Evolutionary conservation across 92 coral and sea anemone species (phyloP).

Genomic region (Phymanthus crucifer): DNA sequence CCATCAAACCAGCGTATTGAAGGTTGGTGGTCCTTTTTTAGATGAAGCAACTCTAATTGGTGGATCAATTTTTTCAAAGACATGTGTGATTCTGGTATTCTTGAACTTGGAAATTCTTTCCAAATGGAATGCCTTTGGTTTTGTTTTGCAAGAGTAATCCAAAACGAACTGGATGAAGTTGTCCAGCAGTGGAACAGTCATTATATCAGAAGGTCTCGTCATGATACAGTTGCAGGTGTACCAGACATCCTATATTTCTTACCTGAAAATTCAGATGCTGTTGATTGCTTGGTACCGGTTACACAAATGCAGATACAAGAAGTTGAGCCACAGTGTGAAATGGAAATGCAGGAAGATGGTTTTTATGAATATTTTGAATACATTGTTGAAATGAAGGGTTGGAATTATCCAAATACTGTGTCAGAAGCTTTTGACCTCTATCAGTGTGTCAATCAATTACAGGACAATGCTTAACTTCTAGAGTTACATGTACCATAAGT

Average conservation of each 20-base stretch:
- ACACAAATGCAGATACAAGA: constrained; percentile 43
- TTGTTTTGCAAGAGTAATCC: constrained; percentile 28
- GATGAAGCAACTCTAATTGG: no score
- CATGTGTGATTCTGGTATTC: constrained; percentile 33
- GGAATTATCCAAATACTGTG: constrained; percentile 55
- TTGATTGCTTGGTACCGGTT: constrained; percentile 48
- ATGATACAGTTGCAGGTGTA: constrained; percentile 64
- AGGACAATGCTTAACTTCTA: constrained; percentile 39
- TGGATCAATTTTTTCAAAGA: constrained; percentile 20
- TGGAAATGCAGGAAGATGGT: constrained; percentile 52
- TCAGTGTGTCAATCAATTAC: constrained; percentile 56
- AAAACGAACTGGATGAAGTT: constrained; percentile 62
- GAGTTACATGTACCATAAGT: no score
- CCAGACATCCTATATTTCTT: constrained; percentile 58
- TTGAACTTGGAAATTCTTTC: constrained; percentile 41
- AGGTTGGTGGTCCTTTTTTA: no score
- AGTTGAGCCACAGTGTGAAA: constrained; percentile 50
- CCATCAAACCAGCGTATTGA: no score
- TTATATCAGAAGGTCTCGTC: constrained; percentile 50
- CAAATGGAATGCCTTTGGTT: no score
- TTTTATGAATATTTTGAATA: constrained; percentile 62
- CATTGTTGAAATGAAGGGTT: constrained; percentile 45
- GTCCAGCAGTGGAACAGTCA: constrained; percentile 62
- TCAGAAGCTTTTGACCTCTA: constrained; percentile 52
- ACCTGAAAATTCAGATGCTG: constrained; percentile 55